These are phyloP conservation scores for Lipophrys pholis DNA, from an alignment of 2,113 vertebrate species.

Conservation along the genomic window DNA sequence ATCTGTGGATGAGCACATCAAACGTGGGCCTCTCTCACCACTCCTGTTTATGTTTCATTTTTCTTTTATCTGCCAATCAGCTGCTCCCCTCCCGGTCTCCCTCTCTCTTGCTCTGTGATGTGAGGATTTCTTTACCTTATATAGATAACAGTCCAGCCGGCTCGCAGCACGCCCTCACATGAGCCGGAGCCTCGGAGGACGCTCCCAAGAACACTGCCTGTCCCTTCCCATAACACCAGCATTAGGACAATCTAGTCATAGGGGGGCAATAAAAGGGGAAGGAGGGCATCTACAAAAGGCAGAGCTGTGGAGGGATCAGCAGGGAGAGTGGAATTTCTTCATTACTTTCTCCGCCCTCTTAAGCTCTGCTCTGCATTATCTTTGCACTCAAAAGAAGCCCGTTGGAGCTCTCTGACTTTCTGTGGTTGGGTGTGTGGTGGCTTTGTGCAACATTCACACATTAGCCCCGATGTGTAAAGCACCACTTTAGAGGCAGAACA, in stretches of 20 bases:
- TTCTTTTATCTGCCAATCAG: conserved; percentile 69
- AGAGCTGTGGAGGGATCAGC: conserved; percentile 50
- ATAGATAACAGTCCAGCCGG: conserved; percentile 51
- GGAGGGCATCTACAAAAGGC: conserved; percentile 49
- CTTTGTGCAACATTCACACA: conserved; percentile 44
- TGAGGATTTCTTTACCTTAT: conserved; percentile 64
- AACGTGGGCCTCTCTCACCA: conserved; percentile 47
- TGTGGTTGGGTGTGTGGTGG: conserved; percentile 9
- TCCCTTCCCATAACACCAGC: conserved; percentile 63
- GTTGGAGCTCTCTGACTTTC: conserved; percentile 8
- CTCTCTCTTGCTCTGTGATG: conserved; percentile 14
- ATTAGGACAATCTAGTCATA: conserved; percentile 48
- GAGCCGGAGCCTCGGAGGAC: conserved; percentile 44
- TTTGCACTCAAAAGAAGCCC: conserved; percentile 6
- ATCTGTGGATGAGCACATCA: conserved; percentile 64
- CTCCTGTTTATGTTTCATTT: conserved; percentile 75
- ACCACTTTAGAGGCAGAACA: conserved; percentile 31
- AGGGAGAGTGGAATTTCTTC: conserved; percentile 64
- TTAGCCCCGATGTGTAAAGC: conserved; percentile 43
- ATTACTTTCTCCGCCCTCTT: conserved; percentile 64
- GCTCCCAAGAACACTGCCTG: conserved; percentile 47
- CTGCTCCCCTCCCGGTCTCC: conserved; percentile 27
- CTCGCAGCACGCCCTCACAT: conserved; percentile 30
- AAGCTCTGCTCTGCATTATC: conserved; percentile 50
- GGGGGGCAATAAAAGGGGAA: conserved; percentile 36